Base-by-base conservation (phyloP, 2,113 vertebrate genomes). In the Chaetorhynchus papuensis region DNA sequence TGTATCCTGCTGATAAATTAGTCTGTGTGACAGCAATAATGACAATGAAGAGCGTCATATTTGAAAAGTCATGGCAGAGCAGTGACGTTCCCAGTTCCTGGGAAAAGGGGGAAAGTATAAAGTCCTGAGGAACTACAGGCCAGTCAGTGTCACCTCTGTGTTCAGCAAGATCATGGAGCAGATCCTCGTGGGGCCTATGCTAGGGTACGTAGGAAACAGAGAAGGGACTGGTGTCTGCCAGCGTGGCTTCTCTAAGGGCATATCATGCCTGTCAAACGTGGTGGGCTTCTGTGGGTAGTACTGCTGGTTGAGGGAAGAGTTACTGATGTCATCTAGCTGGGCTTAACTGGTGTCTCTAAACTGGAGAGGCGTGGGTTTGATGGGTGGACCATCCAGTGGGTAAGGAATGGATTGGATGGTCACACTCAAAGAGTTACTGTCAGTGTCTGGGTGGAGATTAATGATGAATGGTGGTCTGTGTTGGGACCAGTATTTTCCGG, bases 381-480 rank as follows among this genome's bases (percentile, higher is more conserved):
- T 0, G 2, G 5, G 6, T 50, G 23, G 6, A 39, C 6, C 5
- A 24, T 5, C n/a, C 4, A 6, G 18, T 45, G 11, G 35, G 27
- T 9, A 53, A 52, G 31, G 70, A 45, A 52, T 23, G 42, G 45
- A 56, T 35, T 81, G 59, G 30, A 2, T 3, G 2, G 19, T 68
- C 78, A 53, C n/a, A 45, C 28, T 72, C 39, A 18, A 54, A n/a
- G 1, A 4, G 10, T 13, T 53, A 42, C 27, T n/a, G 9, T 64
- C 39, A 45, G 10, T 16, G 33, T 72, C 24, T 4, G 1, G 4
- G 14, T 59, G 26, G 33, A 76, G 47, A 80, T 30, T 19, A 63
- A 0, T 60, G 35, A n/a, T 2, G 0, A 65, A 18, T 19, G 11
- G 7, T 61, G 22, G 4, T 28, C 53, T 2, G 0, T 64, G 37